Evolutionary conservation across 1,140 invertebrate species (phyloP), one percentile per base, ranked within the genome.

Genomic region (Diachasma alloeum): DNA sequence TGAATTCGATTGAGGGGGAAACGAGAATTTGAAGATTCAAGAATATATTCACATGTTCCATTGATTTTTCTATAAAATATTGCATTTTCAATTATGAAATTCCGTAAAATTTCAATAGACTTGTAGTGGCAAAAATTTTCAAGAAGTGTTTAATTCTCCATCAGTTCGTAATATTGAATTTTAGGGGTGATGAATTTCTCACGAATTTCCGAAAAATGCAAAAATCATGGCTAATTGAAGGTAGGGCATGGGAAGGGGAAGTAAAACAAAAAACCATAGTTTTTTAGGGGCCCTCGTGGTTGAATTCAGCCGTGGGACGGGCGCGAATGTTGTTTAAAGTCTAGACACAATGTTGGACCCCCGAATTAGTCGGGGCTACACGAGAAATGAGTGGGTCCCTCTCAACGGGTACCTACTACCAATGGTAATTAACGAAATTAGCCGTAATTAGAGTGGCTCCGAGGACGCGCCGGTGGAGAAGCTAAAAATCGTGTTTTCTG

Each of bases 311-410:
- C 75, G 78, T 80, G 78, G 72, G 77, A 76, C 71, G 79, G 81
- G 80, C 84, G 85, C 85, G 83, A 87, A 87, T 86, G 84, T 87
- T 87, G 86, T 88, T 88, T 88, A 87, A 87, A 84, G 87, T 88
- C 87, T 88, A 88, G 87, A 88, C 87, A 83, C 84, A 87, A 86
- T 85, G 86, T 87, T 83, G 82, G 84, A 87, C 84, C 86, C 86
- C 78, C 76, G 84, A 87, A 88, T 88, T 88, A 88, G 86, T 79
- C 78, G 83, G 79, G 76, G 76, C 79, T 80, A 77, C 59, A 72
- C 78, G 75, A 80, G 72, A 79, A 83, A 82, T 83, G 70, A 82
- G 80, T 67, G 80, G 81, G 70, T 78, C 76, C 70, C 75, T 79
- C 59, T 74, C 78, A 78, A 74, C 73, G 36, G 36, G 26, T 66